A percentile compares a stretch with the other conserved stretches of the same genome.
Conservation (phyloP, 1,140 invertebrate species). For the Harlomillsia oculata region DNA sequence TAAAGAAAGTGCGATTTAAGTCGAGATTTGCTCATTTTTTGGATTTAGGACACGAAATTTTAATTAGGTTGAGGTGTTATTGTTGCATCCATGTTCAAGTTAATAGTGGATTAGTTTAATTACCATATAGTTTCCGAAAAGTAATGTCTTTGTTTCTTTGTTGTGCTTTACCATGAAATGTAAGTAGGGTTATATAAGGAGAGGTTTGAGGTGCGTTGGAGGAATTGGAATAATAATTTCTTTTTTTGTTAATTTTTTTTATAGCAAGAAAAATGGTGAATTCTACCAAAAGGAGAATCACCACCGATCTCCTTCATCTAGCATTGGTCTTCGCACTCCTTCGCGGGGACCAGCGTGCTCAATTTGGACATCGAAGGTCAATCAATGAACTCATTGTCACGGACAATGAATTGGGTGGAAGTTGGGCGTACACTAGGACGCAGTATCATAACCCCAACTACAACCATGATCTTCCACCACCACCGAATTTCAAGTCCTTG, state of each 20-base stretch:
- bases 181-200: too few relatives aligned
- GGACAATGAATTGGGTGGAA: conserved; percentile 11
- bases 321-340: conserved; percentile 20
- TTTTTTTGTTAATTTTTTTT: background rate
- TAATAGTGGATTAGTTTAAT: too few relatives aligned
- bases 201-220: too few relatives aligned
- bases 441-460: conserved; percentile 15
- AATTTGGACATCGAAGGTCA: background rate
- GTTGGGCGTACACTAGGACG: conserved; percentile 25
- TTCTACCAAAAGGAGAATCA: conserved; percentile 20
- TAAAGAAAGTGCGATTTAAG: too few relatives aligned
- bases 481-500: background rate
- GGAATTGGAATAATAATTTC: too few relatives aligned
- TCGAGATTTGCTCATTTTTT: too few relatives aligned
- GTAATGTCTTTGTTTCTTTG: too few relatives aligned
- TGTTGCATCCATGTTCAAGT: too few relatives aligned
- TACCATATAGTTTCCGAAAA: too few relatives aligned
- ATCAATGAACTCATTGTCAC: conserved; percentile 5
- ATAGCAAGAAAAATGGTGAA: conserved; percentile 15
- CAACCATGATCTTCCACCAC: conserved; percentile 6
- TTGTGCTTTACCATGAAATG: too few relatives aligned
- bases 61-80: too few relatives aligned
- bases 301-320: conserved; percentile 20
- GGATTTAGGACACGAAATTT: too few relatives aligned
- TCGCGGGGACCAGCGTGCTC: conserved; percentile 12